These are phyloP conservation scores for Rhabditophanes sp. DNA, from an alignment of 2,888 invertebrate species.

Conservation along the genomic window DNA sequence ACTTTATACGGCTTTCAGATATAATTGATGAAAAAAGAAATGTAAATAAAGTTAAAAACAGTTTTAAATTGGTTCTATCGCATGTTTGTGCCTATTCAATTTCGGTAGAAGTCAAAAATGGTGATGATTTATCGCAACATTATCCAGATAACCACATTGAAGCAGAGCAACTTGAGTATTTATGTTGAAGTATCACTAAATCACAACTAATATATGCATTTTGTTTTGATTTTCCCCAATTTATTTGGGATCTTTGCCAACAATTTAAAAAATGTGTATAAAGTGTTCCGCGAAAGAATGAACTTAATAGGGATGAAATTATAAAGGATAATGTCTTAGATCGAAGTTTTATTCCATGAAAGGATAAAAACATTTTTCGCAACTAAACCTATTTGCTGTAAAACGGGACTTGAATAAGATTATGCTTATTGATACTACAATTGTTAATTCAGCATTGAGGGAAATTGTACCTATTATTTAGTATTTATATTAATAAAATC, in stretches of 20 bases:
- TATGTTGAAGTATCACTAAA: not conserved
- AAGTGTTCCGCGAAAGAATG: constrained; percentile 9
- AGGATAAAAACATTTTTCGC: constrained; percentile 35
- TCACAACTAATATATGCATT: not conserved
- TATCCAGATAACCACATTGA: not conserved
- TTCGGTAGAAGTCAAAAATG: constrained; percentile 8
- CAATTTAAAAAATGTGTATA: constrained; percentile 68
- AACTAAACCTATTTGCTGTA: constrained; percentile 49
- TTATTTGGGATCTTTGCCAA: constrained; percentile 60
- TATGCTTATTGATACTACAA: constrained; percentile 49
- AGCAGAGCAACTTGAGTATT: not conserved
- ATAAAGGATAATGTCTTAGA: constrained; percentile 46
- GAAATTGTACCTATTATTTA: too few species aligned
- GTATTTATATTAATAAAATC: too few species aligned
- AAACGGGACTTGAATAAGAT: constrained; percentile 44
- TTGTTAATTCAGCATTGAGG: too few species aligned
- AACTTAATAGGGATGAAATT: constrained; percentile 31
- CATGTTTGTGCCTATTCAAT: constrained; percentile 13
- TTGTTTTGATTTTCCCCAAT: constrained; percentile 63
- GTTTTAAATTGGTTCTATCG: too few species aligned
- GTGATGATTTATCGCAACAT: not conserved
- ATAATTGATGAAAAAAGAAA: constrained; percentile 15
- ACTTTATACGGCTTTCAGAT: constrained; percentile 13
- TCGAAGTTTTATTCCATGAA: constrained; percentile 42
- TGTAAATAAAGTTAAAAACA: too few species aligned